Percentiles rank a stretch among this genome's conserved stretches.
These are phyloP conservation scores for Picus viridis DNA, from an alignment of 2,797 vertebrate species.

Conservation along the genomic window DNA sequence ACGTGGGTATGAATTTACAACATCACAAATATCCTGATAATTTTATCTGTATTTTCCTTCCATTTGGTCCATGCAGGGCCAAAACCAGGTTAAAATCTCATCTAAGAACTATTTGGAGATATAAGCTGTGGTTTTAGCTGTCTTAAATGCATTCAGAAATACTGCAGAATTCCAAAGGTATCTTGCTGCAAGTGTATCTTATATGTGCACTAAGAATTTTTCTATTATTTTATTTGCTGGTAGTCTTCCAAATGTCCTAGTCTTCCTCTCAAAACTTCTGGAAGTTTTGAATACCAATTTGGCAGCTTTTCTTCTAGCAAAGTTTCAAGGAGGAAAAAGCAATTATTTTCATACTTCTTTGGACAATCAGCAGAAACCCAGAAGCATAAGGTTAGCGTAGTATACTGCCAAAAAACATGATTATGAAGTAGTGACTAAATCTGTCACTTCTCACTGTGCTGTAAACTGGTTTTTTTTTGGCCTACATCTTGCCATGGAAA, in stretches of 20 bases:
- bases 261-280: neutral
- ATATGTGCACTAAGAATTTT: neutral
- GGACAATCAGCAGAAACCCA: neutral
- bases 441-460: neutral
- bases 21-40: neutral
- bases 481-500: neutral
- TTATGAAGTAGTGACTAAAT: neutral
- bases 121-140: neutral
- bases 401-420: neutral
- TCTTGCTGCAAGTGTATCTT: neutral
- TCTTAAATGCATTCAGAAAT: neutral
- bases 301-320: neutral
- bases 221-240: neutral
- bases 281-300: neutral
- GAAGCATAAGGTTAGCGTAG: neutral
- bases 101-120: neutral
- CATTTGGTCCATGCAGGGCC: neutral
- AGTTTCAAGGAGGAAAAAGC: neutral
- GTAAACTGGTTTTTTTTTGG: neutral
- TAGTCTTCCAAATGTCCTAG: neutral
- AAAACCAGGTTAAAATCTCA: neutral
- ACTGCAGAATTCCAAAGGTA: neutral
- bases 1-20: neutral
- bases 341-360: conserved; percentile 12
- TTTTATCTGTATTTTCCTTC: neutral